Base-by-base conservation (phyloP, 2,888 invertebrate species). In the Drosophila paracracens region DNA sequence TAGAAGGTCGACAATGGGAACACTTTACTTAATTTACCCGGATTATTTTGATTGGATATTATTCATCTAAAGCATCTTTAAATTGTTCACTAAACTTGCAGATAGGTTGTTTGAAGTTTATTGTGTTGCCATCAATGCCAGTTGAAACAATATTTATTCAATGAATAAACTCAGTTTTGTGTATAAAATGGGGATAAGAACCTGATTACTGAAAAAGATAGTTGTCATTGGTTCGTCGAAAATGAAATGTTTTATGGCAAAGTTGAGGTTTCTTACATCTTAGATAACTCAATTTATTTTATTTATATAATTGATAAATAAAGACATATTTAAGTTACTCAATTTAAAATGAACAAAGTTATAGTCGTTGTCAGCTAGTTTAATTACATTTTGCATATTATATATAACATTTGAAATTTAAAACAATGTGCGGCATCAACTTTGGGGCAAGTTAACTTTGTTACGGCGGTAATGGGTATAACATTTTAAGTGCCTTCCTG, bases 401-500 rank as follows among this genome's bases (percentile, higher is more conserved):
- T 66, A 53, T 67, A 25, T 43, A 56, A 43, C n/a, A 33, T 50
- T 43, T 64, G 4, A 27, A 51, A 38, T 38, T 60, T 40, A 35
- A 64, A 51, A 51, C 31, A 21, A 36, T 56, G 31, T 63, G 62
- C 31, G 40, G 50, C 54, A 36, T 10, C 29, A 67, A 62, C 54
- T 60, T 35, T 57, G 50, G 60, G 43, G 35, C 25, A 54, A 50
- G 50, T 50, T 33, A 48, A 58, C 59, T 74, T 73, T 75, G 68
- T 33, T 58, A 52, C 43, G 52, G 52, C 63, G 69, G 54, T 73
- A 81, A 70, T 87, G 79, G 74, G 53, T 64, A 73, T 81, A 79
- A 66, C 74, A 84, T 76, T 81, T 85, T 81, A 70, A 83, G 87
- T 86, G 79, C 63, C 70, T 27, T 60, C 31, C 48, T 63, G 59